Evolutionary conservation across 2,888 invertebrate species (phyloP).

Genomic region (Eledona agricola): DNA sequence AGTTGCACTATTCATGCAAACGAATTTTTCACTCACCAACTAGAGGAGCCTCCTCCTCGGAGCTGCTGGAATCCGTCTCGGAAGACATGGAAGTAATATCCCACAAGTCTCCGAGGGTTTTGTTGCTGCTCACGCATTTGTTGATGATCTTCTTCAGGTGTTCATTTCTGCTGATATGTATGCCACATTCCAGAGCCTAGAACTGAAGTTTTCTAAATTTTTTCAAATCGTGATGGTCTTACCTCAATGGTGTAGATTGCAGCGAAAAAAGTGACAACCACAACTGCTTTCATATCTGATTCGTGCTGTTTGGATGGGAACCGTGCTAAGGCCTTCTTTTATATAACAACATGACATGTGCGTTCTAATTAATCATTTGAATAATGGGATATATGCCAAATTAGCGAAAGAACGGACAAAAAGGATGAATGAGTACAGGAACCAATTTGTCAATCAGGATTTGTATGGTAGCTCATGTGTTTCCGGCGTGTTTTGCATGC

Average conservation of each 20-base stretch:
- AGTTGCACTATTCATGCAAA: too few species aligned
- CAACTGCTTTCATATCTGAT: conserved; percentile 6
- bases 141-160: conserved; percentile 42
- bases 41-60: conserved; percentile 10
- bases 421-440: conserved; percentile 33
- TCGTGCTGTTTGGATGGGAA: background rate
- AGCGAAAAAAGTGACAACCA: conserved; percentile 1
- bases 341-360: conserved; percentile 11
- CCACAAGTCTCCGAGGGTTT: conserved; percentile 52
- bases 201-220: conserved; percentile 3
- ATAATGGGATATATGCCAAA: conserved; percentile 52
- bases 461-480: conserved; percentile 27
- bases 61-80: conserved; percentile 16
- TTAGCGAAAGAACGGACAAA: conserved; percentile 45
- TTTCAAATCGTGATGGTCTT: background rate
- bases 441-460: conserved; percentile 47
- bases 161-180: conserved; percentile 42
- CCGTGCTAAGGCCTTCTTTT: conserved; percentile 23
- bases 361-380: conserved; percentile 30
- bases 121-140: conserved; percentile 47
- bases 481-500: conserved; percentile 29
- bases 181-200: conserved; percentile 57
- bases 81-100: conserved; percentile 47
- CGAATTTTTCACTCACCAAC: conserved; percentile 16
- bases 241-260: conserved; percentile 5